phyloP scores from a whole-genome alignment of 2,113 vertebrate genomes.

The Actinemys pallida region DNA sequence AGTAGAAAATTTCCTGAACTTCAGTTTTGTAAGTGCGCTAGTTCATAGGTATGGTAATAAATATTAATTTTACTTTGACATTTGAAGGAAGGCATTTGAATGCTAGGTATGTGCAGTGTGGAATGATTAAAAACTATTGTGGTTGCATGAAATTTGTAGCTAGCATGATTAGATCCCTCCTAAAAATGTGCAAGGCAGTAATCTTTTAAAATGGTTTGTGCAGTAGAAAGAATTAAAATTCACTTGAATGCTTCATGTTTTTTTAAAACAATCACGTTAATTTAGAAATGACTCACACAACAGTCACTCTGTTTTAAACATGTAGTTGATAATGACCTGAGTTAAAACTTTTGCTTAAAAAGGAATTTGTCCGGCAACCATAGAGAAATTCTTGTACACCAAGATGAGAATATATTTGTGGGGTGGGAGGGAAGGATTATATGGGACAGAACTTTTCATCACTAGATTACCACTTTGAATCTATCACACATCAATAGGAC shows the following conservation, averaged over 20 bases:
- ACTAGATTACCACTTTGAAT: not conserved
- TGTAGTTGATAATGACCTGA: constrained; percentile 16
- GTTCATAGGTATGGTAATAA: constrained; percentile 79
- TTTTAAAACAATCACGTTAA: constrained; percentile 70
- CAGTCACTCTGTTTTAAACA: constrained; percentile 65
- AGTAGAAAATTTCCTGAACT: constrained; percentile 34
- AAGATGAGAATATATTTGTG: not conserved
- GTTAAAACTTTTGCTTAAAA: constrained; percentile 19
- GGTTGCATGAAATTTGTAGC: constrained; percentile 79
- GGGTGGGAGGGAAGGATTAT: not conserved
- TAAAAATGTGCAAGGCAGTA: constrained; percentile 78
- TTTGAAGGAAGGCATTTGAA: constrained; percentile 79
- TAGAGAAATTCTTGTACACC: not conserved
- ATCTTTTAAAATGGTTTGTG: constrained; percentile 81
- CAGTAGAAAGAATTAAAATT: constrained; percentile 80
- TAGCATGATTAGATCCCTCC: constrained; percentile 76
- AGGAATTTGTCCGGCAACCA: not conserved
- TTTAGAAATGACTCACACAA: constrained; percentile 68
- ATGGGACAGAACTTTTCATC: not conserved
- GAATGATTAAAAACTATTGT: constrained; percentile 83
- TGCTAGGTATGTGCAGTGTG: constrained; percentile 66
- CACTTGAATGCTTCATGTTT: constrained; percentile 74
- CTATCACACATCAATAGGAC: not conserved
- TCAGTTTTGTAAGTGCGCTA: constrained; percentile 59
- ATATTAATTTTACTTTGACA: constrained; percentile 85